These are phyloP conservation scores for Calycopis cecrops DNA, from an alignment of 1,140 invertebrate genomes.

Conservation along the genomic window DNA sequence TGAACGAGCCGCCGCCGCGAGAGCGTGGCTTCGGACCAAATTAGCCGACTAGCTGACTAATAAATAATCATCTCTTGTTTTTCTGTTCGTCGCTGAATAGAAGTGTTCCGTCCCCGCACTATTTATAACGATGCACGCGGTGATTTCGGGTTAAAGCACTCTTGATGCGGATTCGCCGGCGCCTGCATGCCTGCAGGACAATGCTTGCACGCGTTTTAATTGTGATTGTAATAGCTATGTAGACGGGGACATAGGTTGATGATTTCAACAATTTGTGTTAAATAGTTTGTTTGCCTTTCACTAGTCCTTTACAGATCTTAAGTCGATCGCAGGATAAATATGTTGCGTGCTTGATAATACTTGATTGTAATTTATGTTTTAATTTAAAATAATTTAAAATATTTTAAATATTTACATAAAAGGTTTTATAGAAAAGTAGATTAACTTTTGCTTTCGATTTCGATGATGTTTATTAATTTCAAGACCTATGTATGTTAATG, in stretches of 20 bases:
- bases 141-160: conserved; percentile 69
- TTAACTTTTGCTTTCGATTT: no score
- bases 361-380: not conserved
- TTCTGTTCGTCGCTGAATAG: conserved; percentile 68
- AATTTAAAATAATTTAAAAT: no score
- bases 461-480: no score
- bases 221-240: no score
- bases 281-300: conserved; percentile 49
- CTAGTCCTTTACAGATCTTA: conserved; percentile 36
- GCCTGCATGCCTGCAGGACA: conserved; percentile 30
- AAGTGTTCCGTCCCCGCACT: conserved; percentile 54
- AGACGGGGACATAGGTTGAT: conserved; percentile 58
- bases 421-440: no score
- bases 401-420: no score
- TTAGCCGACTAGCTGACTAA: conserved; percentile 71
- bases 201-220: no score
- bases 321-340: conserved; percentile 7
- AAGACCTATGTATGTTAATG: no score
- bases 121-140: conserved; percentile 68
- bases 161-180: conserved; percentile 61
- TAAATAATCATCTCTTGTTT: conserved; percentile 74
- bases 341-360: not conserved
- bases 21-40: conserved; percentile 66
- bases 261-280: conserved; percentile 63
- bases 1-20: conserved; percentile 53